Evolutionary conservation across 2,113 vertebrate species (phyloP).

Genomic region (Menidia beryllina): DNA sequence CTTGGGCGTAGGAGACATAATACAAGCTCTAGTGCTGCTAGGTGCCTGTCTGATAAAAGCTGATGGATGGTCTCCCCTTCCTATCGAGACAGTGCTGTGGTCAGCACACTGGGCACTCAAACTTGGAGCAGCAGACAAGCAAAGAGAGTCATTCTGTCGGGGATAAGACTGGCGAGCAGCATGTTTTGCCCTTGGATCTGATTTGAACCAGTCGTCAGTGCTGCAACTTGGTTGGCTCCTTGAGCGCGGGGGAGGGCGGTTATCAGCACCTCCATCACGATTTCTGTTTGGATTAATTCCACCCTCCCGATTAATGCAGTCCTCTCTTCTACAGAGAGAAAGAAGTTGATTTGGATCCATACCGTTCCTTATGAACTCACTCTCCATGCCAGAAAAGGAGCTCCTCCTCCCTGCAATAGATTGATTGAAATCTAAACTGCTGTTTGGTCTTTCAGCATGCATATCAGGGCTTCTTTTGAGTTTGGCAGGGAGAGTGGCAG

Average conservation of each 20-base stretch:
- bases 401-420: conserved; percentile 69
- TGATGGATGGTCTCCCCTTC: conserved; percentile 90
- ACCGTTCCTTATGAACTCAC: conserved; percentile 67
- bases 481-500: conserved; percentile 82
- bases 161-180: conserved; percentile 76
- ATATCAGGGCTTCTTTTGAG: conserved; percentile 77
- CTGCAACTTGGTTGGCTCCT: conserved; percentile 67
- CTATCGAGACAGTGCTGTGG: conserved; percentile 84
- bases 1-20: conserved; percentile 69
- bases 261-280: conserved; percentile 28
- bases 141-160: conserved; percentile 87
- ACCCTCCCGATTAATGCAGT: conserved; percentile 47
- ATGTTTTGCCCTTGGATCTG: conserved; percentile 72
- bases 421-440: conserved; percentile 61
- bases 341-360: conserved; percentile 70
- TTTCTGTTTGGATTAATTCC: conserved; percentile 28
- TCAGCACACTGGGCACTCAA: conserved; percentile 91
- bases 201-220: conserved; percentile 75
- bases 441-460: conserved; percentile 61
- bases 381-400: conserved; percentile 76
- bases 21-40: conserved; percentile 80
- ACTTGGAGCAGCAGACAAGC: conserved; percentile 93
- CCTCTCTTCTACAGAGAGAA: conserved; percentile 65
- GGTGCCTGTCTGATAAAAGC: conserved; percentile 88
- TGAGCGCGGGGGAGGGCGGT: conserved; percentile 59